Conservation (phyloP, 2,797 vertebrate species). For the Dicrostonyx torquatus region DNA sequence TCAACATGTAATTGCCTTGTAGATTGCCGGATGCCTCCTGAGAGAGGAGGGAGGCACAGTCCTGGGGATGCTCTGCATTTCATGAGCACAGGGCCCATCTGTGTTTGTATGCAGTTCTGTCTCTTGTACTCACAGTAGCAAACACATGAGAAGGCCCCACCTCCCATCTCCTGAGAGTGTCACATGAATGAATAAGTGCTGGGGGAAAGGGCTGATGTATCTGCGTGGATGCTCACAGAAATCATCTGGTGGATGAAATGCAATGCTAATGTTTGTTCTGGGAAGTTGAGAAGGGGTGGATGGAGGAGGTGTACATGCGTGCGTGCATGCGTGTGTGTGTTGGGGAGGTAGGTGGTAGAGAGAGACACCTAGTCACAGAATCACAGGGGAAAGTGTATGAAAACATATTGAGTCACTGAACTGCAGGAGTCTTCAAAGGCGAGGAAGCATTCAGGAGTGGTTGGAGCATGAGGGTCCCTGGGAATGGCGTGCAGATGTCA, state of each 20-base stretch:
- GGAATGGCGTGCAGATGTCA: not conserved
- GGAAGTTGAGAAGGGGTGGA: not conserved
- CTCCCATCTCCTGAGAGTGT: not conserved
- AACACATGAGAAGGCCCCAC: not conserved
- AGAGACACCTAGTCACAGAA: not conserved
- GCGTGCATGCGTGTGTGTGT: not conserved
- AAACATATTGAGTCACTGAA: not conserved
- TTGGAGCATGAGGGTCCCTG: not conserved
- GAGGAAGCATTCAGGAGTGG: not conserved
- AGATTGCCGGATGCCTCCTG: not conserved
- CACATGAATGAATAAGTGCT: not conserved
- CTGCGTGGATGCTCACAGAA: not conserved
- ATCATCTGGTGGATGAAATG: not conserved
- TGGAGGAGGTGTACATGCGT: not conserved
- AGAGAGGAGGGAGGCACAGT: not conserved
- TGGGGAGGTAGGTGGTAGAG: not conserved
- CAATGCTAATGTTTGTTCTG: not conserved
- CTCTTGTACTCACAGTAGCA: not conserved
- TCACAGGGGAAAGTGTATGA: not conserved
- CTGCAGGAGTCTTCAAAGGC: not conserved
- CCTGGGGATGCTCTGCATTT: not conserved
- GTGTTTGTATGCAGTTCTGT: not conserved
- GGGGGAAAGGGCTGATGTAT: not conserved
- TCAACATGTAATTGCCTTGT: not conserved
- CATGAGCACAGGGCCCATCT: not conserved